Evolutionary conservation across 2,113 vertebrate species (phyloP).

Genomic region (Oreochromis spilurus): DNA sequence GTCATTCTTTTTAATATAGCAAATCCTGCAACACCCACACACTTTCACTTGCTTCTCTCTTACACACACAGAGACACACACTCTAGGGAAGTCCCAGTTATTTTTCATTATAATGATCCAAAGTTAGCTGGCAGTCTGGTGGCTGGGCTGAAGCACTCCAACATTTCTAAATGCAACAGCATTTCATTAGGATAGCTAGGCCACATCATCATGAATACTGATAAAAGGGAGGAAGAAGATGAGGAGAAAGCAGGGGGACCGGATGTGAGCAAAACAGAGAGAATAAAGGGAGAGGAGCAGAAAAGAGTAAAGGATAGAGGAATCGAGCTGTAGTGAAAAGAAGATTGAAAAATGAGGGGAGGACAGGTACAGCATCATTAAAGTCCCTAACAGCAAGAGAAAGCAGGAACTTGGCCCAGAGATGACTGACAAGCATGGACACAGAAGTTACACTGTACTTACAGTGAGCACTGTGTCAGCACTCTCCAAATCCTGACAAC

Average conservation of each 20-base stretch:
- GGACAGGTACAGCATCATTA: background rate
- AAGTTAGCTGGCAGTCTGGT: constrained; percentile 39
- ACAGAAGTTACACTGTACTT: background rate
- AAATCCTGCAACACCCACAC: background rate
- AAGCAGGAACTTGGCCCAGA: background rate
- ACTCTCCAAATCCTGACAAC: background rate
- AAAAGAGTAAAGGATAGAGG: background rate
- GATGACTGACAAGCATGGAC: background rate
- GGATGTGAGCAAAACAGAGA: background rate
- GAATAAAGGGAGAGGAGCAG: background rate
- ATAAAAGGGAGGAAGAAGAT: background rate
- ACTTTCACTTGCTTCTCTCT: background rate
- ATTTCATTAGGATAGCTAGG: constrained; percentile 20
- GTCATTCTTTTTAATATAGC: background rate
- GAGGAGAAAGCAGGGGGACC: background rate
- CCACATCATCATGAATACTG: constrained; percentile 24
- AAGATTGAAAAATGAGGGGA: background rate
- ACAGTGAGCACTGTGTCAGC: background rate
- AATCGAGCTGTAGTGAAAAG: background rate
- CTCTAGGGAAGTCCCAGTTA: background rate
- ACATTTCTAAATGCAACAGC: constrained; percentile 17
- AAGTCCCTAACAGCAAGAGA: background rate
- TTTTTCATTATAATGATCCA: constrained; percentile 52
- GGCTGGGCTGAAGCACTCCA: constrained; percentile 1
- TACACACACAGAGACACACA: background rate